Conservation (phyloP, 2,888 invertebrate species). For the Synergus laeviventris region DNA sequence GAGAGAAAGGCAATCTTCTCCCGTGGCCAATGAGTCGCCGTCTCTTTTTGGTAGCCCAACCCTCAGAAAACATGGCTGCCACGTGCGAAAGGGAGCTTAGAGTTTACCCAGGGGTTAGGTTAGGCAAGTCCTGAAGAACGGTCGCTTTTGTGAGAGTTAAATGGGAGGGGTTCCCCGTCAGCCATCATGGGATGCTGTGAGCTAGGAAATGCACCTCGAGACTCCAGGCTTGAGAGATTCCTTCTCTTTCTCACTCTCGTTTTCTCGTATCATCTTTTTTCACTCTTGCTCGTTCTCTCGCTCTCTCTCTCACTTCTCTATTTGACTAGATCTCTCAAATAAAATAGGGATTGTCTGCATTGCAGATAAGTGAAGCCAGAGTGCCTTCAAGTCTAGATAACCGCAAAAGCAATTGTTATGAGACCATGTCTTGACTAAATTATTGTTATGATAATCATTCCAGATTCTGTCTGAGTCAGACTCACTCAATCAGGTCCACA, state of each 20-base stretch:
- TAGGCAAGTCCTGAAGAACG: slow-evolving; percentile 63
- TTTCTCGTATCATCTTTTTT: slow-evolving; percentile 40
- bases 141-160: slow-evolving; percentile 55
- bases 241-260: slow-evolving; percentile 47
- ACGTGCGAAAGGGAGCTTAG: slow-evolving; percentile 59
- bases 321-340: neutral
- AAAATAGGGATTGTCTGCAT: slow-evolving; percentile 32
- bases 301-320: neutral
- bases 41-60: slow-evolving; percentile 73
- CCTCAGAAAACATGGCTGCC: slow-evolving; percentile 74
- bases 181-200: slow-evolving; percentile 73
- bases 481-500: neutral
- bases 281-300: neutral
- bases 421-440: slow-evolving; percentile 2
- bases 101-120: slow-evolving; percentile 62
- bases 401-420: neutral
- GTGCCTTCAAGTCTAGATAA: slow-evolving; percentile 7
- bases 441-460: neutral
- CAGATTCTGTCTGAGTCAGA: neutral
- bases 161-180: slow-evolving; percentile 64
- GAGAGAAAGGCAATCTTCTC: slow-evolving; percentile 50
- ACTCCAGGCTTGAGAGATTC: slow-evolving; percentile 49
- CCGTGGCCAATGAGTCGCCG: slow-evolving; percentile 70
- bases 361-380: slow-evolving; percentile 29
- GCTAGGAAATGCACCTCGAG: slow-evolving; percentile 55